phyloP scores from a whole-genome alignment of 1,140 invertebrate genomes.

The Apis florea region DNA sequence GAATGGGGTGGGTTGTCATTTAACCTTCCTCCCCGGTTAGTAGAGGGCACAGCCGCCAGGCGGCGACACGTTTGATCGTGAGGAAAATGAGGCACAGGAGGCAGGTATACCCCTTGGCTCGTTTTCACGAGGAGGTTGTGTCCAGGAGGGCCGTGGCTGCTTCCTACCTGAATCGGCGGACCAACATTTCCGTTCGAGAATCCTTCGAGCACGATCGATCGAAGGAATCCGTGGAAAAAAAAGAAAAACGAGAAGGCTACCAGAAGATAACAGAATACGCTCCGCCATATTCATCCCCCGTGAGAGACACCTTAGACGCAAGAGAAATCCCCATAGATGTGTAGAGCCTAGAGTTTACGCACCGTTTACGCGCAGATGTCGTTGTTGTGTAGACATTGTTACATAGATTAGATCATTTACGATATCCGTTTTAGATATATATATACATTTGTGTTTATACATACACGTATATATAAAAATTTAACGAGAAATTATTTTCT shows the following conservation, averaged over 20 bases:
- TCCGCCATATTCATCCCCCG: slow-evolving; percentile 53
- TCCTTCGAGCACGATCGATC: no score
- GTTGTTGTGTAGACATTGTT: slow-evolving; percentile 54
- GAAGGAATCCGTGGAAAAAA: no score
- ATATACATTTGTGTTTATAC: background rate
- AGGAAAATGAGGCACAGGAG: slow-evolving; percentile 6
- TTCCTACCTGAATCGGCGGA: no score
- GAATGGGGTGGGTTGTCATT: slow-evolving; percentile 52
- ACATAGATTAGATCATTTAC: slow-evolving; percentile 34
- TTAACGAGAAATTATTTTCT: background rate
- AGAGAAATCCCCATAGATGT: slow-evolving; percentile 59
- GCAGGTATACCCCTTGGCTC: background rate
- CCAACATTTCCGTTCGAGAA: background rate
- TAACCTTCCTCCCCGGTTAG: slow-evolving; percentile 48
- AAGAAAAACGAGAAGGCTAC: no score
- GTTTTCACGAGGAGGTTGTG: background rate
- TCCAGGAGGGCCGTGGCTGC: no score
- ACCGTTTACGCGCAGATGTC: slow-evolving; percentile 54
- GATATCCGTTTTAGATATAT: slow-evolving; percentile 22
- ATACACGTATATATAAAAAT: background rate
- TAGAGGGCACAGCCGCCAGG: slow-evolving; percentile 68
- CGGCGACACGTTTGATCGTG: slow-evolving; percentile 46
- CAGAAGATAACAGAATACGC: slow-evolving; percentile 3
- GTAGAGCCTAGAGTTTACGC: slow-evolving; percentile 58
- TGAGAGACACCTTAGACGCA: slow-evolving; percentile 61